These are phyloP conservation scores for Oncopeltus fasciatus DNA, from an alignment of 1,140 invertebrate genomes.

Conservation along the genomic window DNA sequence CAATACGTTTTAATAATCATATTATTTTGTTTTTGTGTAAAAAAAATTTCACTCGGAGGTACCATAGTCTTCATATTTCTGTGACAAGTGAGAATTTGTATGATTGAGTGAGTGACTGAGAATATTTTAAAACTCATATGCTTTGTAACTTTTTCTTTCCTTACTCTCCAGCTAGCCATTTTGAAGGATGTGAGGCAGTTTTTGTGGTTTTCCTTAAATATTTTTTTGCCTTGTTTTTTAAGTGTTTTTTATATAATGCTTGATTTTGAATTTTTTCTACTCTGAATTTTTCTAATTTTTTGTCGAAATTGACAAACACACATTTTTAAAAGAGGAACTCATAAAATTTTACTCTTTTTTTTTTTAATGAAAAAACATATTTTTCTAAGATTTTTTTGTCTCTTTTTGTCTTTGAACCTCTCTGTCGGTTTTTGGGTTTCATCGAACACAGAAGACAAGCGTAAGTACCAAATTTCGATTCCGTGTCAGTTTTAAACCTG, in stretches of 20 bases:
- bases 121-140: neutral
- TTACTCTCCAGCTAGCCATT: neutral
- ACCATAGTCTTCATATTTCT: neutral
- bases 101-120: neutral
- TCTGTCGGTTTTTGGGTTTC: conserved; percentile 18
- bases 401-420: conserved; percentile 14
- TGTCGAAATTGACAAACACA: neutral
- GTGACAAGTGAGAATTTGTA: neutral
- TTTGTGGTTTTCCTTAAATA: neutral
- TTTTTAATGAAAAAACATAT: conserved; percentile 3
- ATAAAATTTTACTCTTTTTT: neutral
- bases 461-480: conserved; percentile 16
- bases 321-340: neutral
- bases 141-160: neutral
- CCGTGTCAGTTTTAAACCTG: conserved; percentile 5
- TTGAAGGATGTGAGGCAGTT: neutral
- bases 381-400: conserved; percentile 16
- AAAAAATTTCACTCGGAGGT: neutral
- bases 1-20: conserved; percentile 7
- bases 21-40: neutral
- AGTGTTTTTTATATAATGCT: conserved; percentile 13
- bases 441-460: conserved; percentile 11
- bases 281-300: too few species aligned
- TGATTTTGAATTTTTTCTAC: too few species aligned
- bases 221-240: neutral